phyloP scores from a whole-genome alignment of 2,113 vertebrate genomes.

The Chroicocephalus ridibundus region DNA sequence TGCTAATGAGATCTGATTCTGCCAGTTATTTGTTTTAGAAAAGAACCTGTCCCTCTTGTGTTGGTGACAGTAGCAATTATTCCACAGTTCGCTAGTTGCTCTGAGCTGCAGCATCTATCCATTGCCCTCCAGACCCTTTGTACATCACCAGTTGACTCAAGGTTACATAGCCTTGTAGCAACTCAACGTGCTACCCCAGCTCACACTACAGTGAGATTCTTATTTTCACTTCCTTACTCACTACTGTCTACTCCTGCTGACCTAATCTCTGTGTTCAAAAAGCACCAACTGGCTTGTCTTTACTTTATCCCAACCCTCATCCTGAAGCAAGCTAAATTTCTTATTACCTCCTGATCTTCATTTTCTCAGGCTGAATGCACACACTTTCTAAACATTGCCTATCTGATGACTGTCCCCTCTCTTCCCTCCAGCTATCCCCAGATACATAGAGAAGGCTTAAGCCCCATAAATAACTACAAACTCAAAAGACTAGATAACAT shows the following conservation, averaged over 20 bases:
- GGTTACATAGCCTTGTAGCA: neutral
- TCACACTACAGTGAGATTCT: neutral
- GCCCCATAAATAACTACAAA: neutral
- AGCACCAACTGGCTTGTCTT: neutral
- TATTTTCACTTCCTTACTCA: neutral
- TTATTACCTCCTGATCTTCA: neutral
- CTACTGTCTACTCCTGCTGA: neutral
- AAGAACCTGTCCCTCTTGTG: neutral
- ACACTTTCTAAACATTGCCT: neutral
- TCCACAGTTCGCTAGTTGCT: neutral
- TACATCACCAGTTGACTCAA: neutral
- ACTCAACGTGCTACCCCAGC: neutral
- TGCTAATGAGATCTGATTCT: neutral
- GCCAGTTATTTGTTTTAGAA: neutral
- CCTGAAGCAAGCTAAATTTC: neutral
- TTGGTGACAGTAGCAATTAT: neutral
- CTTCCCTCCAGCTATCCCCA: neutral
- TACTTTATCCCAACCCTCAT: neutral
- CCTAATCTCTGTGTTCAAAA: neutral
- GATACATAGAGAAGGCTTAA: neutral
- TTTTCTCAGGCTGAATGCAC: neutral
- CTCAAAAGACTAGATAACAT: neutral
- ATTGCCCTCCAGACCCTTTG: neutral
- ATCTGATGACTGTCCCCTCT: neutral
- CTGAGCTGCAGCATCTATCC: neutral